Percentiles rank a stretch among this genome's conserved stretches.
phyloP scores from a whole-genome alignment of 2,797 vertebrate genomes.

The Hippocampus kuda region DNA sequence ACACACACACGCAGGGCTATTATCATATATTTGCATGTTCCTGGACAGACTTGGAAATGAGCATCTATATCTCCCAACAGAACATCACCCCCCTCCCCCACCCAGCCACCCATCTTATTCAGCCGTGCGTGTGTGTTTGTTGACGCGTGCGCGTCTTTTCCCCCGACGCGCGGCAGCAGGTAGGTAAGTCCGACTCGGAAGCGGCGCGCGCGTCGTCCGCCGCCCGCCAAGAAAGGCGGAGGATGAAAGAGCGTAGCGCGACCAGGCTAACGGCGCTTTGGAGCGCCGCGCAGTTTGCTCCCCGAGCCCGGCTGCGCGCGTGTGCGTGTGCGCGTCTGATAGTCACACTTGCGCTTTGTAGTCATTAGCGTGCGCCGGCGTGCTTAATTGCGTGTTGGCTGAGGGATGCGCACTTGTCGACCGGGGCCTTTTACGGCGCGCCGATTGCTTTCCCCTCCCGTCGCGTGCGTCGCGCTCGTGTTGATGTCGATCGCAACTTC shows the following conservation, averaged over 20 bases:
- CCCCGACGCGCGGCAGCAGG: conserved; percentile 37
- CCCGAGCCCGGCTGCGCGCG: conserved; percentile 28
- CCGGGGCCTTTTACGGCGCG: neutral
- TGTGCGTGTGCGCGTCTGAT: conserved; percentile 45
- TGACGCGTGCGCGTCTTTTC: conserved; percentile 31
- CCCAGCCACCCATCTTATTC: conserved; percentile 14
- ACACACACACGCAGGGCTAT: conserved; percentile 19
- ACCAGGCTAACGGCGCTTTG: conserved; percentile 52
- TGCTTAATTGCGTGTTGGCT: conserved; percentile 31
- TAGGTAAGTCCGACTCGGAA: conserved; percentile 23
- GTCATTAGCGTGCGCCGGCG: conserved; percentile 32
- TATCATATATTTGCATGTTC: conserved; percentile 60
- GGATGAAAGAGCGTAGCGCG: conserved; percentile 59
- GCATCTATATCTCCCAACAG: conserved; percentile 49
- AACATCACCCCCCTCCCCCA: conserved; percentile 14
- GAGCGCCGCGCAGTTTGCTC: conserved; percentile 29
- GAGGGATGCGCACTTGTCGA: conserved; percentile 16
- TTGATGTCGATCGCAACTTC: neutral
- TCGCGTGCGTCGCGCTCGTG: neutral
- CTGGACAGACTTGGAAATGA: conserved; percentile 59
- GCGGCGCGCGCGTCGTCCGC: conserved; percentile 34
- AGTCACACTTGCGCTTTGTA: conserved; percentile 57
- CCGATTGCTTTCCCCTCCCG: neutral
- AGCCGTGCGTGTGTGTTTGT: conserved; percentile 18
- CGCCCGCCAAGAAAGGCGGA: neutral